These are phyloP conservation scores for Spisula subtruncata DNA, from an alignment of 2,888 invertebrate species.

Conservation along the genomic window DNA sequence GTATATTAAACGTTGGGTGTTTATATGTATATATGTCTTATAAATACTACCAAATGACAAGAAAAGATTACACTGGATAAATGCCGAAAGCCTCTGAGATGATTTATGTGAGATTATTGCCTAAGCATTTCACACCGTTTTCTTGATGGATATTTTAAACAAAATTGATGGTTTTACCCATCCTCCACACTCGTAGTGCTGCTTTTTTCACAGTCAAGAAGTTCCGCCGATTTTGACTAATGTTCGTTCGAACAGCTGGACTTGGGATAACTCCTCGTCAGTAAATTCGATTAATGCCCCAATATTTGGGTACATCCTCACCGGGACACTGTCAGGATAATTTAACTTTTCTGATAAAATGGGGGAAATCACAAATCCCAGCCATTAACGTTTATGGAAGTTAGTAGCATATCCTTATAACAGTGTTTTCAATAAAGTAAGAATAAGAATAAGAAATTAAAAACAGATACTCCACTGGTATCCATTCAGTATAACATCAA, in stretches of 20 bases:
- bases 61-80: too few relatives aligned
- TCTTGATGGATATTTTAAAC: not conserved
- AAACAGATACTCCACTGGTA: not conserved
- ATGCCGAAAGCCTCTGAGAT: too few relatives aligned
- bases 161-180: not conserved
- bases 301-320: not conserved
- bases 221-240: not conserved
- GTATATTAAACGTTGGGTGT: too few relatives aligned
- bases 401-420: not conserved
- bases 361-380: not conserved
- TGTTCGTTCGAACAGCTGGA: not conserved
- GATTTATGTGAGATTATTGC: too few relatives aligned
- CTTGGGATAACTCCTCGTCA: conserved; percentile 3
- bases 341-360: not conserved
- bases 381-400: not conserved
- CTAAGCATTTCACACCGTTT: too few relatives aligned
- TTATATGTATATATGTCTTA: too few relatives aligned
- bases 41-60: too few relatives aligned
- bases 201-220: not conserved
- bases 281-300: not conserved
- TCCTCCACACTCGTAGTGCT: not conserved
- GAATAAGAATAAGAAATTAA: not conserved
- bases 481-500: not conserved
- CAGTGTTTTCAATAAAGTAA: not conserved
- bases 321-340: not conserved